Evolutionary conservation across 2,888 invertebrate species (phyloP).

Genomic region (Lingula anatina): DNA sequence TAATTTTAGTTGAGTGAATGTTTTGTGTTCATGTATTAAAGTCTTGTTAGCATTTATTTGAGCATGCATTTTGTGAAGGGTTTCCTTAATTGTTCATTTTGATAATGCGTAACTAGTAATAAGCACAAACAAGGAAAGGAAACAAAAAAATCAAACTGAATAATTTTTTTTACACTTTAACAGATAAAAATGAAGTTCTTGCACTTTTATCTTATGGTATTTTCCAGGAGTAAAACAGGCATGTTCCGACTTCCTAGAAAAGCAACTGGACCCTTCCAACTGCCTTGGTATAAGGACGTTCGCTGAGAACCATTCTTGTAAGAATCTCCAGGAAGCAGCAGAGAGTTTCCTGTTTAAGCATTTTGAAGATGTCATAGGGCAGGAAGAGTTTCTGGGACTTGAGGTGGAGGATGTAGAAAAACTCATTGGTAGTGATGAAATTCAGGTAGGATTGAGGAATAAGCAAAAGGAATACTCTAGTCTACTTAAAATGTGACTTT

Average conservation of each 20-base stretch:
- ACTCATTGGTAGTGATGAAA: conserved; percentile 42
- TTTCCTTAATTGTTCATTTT: no score
- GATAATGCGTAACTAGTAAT: no score
- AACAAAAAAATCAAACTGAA: no score
- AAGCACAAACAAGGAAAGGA: no score
- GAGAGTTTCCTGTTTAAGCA: conserved; percentile 36
- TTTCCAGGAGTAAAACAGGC: conserved; percentile 50
- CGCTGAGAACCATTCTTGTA: conserved; percentile 47
- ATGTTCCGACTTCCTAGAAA: conserved; percentile 47
- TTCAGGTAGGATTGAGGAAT: conserved; percentile 30
- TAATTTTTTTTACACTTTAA: no score
- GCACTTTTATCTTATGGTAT: no score
- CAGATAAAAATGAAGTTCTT: no score
- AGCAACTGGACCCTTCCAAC: conserved; percentile 47
- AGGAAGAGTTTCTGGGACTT: conserved; percentile 44
- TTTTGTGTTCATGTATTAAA: no score
- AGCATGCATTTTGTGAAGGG: no score
- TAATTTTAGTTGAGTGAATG: no score
- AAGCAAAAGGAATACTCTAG: not conserved
- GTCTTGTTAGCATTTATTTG: no score
- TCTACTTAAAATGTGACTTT: not conserved
- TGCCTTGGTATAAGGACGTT: conserved; percentile 50
- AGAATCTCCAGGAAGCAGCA: conserved; percentile 32
- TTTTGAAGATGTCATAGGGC: conserved; percentile 38
- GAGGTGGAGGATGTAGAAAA: conserved; percentile 36